Evolutionary conservation across 2,888 invertebrate species (phyloP).

Genomic region (Trissonchulus latispiculum): DNA sequence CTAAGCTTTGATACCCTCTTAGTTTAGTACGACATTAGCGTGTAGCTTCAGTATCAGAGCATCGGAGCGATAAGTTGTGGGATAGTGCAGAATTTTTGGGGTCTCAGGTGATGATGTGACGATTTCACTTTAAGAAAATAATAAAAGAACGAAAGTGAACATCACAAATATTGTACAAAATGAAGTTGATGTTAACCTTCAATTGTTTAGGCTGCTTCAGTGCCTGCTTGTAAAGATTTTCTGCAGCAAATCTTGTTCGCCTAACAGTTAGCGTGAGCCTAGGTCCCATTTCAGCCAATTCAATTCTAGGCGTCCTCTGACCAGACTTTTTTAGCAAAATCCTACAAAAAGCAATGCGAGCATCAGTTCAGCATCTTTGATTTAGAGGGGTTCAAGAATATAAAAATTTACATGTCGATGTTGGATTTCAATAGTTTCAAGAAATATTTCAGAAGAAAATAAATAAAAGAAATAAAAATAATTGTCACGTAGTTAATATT

Average conservation of each 20-base stretch:
- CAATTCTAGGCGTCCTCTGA: slow-evolving; percentile 71
- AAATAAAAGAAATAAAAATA: too few relatives aligned
- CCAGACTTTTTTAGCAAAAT: slow-evolving; percentile 82
- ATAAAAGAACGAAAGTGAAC: background rate
- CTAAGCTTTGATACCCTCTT: too few relatives aligned
- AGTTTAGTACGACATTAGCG: too few relatives aligned
- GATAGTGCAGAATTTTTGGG: too few relatives aligned
- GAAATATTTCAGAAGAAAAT: slow-evolving; percentile 4
- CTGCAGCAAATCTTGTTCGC: slow-evolving; percentile 75
- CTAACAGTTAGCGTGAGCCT: slow-evolving; percentile 73
- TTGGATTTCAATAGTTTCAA: too few relatives aligned
- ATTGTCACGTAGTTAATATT: too few relatives aligned
- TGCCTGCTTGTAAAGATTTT: slow-evolving; percentile 57
- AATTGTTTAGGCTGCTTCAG: slow-evolving; percentile 41
- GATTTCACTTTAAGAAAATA: background rate
- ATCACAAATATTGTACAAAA: background rate
- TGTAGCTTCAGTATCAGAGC: too few relatives aligned
- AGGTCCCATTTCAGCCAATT: slow-evolving; percentile 87
- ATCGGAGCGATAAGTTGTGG: too few relatives aligned
- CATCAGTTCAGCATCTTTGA: too few relatives aligned
- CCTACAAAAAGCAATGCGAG: slow-evolving; percentile 53
- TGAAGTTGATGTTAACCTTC: slow-evolving; percentile 37
- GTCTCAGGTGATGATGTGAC: too few relatives aligned
- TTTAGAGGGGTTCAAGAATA: too few relatives aligned
- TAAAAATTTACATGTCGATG: too few relatives aligned